Evolutionary conservation across 2,113 vertebrate genomes (phyloP), one percentile per base, ranked within the genome.

Genomic region (Acrocephalus arundinaceus): DNA sequence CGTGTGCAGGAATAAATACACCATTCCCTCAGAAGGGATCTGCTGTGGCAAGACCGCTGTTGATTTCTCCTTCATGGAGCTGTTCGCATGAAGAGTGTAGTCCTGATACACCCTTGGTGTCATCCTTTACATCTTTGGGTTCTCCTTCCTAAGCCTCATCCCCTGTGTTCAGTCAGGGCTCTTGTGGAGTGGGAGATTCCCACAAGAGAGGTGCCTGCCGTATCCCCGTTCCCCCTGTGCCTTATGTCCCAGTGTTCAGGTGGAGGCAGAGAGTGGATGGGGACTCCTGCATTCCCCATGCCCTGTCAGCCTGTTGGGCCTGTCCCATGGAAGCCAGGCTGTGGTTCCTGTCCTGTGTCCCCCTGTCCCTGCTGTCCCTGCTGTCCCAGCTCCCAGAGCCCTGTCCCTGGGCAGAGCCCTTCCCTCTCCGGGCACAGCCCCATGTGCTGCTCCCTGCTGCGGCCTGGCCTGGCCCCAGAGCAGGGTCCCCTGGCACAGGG

Each of bases 31-130:
- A 19, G 49, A 49, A 19, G 16, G 6, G 30, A 49, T 31, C 17
- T 31, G 10, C 7, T 12, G 30, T 10, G 11, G 17, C 15, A 41
- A 9, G 35, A 28, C 1, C 2, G 10, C 20, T 55, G 41, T 17
- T 6, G 2, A 11, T 48, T 41, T 41, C 1, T 17, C 5, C 7
- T 30, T 4, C 15, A 5, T 11, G 23, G 13, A 71, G 10, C 19
- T 1, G 18, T 9, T 11, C 14, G 6, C 0, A 8, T 11, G 24
- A 16, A 24, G 6, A 63, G 13, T 11, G 0, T 7, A 15, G 17
- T 4, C 6, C 0, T 28, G 2, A 11, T 1, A 1, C 17, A 11
- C 37, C 1, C 17, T 27, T 1, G 0, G 11, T 1, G 3, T 6
- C 2, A 0, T 16, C 39, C 6, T 21, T 31, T 7, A 11, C 33